These are phyloP conservation scores for Resseliella maxima DNA, from an alignment of 2,888 invertebrate species.

Conservation along the genomic window DNA sequence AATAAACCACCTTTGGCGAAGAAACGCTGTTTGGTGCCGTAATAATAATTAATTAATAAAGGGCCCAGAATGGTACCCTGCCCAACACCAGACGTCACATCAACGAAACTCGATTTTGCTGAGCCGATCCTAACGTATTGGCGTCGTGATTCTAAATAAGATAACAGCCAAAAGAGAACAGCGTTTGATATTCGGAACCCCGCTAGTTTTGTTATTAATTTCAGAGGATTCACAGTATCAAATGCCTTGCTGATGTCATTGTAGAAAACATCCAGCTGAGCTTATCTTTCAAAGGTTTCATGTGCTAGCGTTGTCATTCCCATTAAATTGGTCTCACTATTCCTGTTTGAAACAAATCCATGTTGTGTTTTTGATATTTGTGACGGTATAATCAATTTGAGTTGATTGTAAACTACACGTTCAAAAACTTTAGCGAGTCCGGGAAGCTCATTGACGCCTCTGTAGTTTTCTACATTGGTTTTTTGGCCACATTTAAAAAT, in stretches of 20 bases:
- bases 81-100: background rate
- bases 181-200: background rate
- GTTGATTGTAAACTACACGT: background rate
- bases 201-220: background rate
- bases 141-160: background rate
- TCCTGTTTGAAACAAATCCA: constrained; percentile 16
- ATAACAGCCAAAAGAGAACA: background rate
- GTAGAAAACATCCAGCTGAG: background rate
- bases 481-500: background rate
- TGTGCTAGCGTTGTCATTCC: background rate
- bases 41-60: too few species aligned
- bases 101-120: background rate
- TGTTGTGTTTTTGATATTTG: background rate
- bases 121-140: background rate
- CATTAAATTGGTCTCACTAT: background rate
- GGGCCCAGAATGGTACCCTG: background rate
- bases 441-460: background rate
- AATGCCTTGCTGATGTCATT: background rate
- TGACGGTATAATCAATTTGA: background rate
- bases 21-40: too few species aligned
- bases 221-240: background rate
- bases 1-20: too few species aligned
- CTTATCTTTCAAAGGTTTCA: background rate
- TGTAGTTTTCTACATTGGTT: background rate
- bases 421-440: background rate